phyloP scores from a whole-genome alignment of 2,113 vertebrate genomes.

The Cavia aperea region DNA sequence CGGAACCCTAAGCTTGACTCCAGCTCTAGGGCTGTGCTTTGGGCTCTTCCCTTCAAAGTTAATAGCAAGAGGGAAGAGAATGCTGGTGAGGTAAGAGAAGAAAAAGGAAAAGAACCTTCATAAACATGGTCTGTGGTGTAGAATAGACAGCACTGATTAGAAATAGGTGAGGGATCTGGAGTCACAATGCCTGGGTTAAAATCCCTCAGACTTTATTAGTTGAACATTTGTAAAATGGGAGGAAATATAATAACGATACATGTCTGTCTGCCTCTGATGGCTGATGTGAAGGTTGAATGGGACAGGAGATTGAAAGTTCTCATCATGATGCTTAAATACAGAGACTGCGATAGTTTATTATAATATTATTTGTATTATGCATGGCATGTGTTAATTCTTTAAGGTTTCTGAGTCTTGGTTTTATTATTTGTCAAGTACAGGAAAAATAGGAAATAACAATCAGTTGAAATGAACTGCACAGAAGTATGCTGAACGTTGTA shows the following conservation, averaged over 20 bases:
- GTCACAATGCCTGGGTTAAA: neutral
- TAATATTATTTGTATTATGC: neutral
- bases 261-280: neutral
- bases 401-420: neutral
- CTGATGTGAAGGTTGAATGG: neutral
- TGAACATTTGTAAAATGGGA: conserved; percentile 1
- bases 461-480: neutral
- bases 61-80: neutral
- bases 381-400: neutral
- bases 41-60: neutral
- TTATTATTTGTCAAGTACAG: neutral
- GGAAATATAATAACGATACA: neutral
- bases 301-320: neutral
- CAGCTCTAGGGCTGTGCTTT: neutral
- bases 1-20: neutral
- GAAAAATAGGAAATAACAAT: neutral
- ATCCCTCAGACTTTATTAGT: neutral
- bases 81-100: neutral
- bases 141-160: neutral
- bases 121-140: neutral
- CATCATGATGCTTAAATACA: neutral
- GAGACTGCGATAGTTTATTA: neutral
- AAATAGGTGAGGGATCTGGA: neutral
- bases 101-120: neutral
- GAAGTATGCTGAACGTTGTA: neutral